Base-by-base conservation (phyloP, 2,113 vertebrate genomes). In the Sebastes schlegelii region DNA sequence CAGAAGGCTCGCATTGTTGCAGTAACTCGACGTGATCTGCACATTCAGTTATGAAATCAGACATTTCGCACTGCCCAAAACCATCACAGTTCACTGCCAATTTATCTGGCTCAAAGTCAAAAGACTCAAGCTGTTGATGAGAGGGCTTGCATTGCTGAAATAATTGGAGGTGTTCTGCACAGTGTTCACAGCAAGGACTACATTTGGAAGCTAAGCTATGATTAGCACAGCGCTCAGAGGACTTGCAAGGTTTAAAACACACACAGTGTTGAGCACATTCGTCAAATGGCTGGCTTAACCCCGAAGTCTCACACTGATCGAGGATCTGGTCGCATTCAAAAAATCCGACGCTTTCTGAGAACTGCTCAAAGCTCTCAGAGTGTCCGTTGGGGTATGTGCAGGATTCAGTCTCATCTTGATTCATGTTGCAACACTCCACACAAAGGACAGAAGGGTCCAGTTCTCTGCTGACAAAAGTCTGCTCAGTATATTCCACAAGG, bases 231-330 rank as follows among this genome's bases (percentile, higher is more conserved):
- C 78, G 82, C 73, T 88, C 84, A 49, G 87, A 80, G 80, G 89
- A 89, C 89, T 89, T 57, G 71, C 68, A 80, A 67, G 88, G 74
- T 86, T 91, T 88, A 74, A 92, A 94, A 92, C 88, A 86, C 90
- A 94, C 93, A 89, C 92, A 85, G 85, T 60, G 91, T 77, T 91
- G 90, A 90, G 70, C 60, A 81, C 92, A 91, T 89, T 89, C 81
- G 12, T 94, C 86, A 71, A 77, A 91, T 83, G 79, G 71, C 58
- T 90, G 86, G 81, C 90, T 93, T 92, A 89, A 93, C 85, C 87
- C 87, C 0, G 58, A 70, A 42, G 88, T 85, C 52, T 91, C 82
- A 23, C 80, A 91, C 82, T 84, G 55, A 54, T 88, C 79, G 26
- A 55, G 70, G n/a, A 40, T 69, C 16, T 82, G 69, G 67, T 83